Evolutionary conservation across 1,140 invertebrate species (phyloP).

Genomic region (Cyrtorhinus lividipennis): DNA sequence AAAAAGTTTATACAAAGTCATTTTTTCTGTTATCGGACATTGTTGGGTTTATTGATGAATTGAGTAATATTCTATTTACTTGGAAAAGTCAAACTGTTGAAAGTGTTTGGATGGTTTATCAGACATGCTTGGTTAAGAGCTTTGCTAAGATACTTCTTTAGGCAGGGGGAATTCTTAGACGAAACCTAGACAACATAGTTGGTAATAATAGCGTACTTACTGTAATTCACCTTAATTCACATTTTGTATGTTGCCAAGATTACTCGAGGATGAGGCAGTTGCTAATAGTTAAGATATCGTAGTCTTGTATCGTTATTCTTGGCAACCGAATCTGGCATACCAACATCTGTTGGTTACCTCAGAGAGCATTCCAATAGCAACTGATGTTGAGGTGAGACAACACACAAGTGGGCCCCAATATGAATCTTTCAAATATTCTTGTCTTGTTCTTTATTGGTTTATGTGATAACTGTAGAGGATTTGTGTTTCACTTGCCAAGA

Average conservation of each 20-base stretch:
- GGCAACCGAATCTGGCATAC: neutral
- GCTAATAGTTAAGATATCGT: constrained; percentile 2
- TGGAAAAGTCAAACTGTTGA: neutral
- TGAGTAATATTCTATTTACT: neutral
- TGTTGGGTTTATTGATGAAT: neutral
- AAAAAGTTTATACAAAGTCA: neutral
- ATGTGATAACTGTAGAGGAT: no score
- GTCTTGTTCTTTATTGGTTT: no score
- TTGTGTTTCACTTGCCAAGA: no score
- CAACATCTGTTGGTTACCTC: neutral
- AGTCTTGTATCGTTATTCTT: constrained; percentile 5
- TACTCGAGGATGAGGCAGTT: neutral
- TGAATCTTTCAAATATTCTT: no score
- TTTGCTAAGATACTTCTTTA: neutral
- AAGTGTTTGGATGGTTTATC: neutral
- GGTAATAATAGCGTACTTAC: neutral
- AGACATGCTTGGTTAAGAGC: neutral
- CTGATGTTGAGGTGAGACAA: no score
- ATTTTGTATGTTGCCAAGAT: neutral
- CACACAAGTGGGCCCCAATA: no score
- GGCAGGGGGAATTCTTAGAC: neutral
- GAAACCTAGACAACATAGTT: neutral
- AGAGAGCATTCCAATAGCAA: neutral
- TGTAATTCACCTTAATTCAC: neutral
- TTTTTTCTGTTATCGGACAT: neutral